Percentiles rank a stretch among this genome's conserved stretches.
phyloP scores from a whole-genome alignment of 2,888 invertebrate species.

The Drosophila quinaria region DNA sequence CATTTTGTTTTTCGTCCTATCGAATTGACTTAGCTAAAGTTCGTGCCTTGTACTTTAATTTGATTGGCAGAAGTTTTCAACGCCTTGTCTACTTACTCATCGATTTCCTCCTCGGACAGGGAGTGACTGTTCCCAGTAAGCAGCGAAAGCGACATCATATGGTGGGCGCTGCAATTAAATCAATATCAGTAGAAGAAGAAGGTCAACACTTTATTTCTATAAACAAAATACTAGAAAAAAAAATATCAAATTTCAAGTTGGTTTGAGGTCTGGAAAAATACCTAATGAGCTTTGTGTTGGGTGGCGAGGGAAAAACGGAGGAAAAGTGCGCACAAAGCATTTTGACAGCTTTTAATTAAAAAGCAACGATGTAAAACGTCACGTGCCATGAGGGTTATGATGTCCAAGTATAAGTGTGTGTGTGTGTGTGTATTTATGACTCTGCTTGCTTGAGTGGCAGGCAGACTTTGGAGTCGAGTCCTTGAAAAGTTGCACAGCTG shows the following conservation, averaged over 20 bases:
- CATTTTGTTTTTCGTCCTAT: too few relatives aligned
- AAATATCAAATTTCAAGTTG: constrained; percentile 6
- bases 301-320: constrained; percentile 5
- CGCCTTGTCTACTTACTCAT: constrained; percentile 88
- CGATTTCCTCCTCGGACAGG: constrained; percentile 89
- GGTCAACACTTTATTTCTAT: constrained; percentile 1
- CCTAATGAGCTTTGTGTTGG: constrained; percentile 43
- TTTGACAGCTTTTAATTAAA: constrained; percentile 81
- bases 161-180: constrained; percentile 60
- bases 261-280: constrained; percentile 1
- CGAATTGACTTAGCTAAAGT: constrained; percentile 46
- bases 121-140: constrained; percentile 85
- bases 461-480: constrained; percentile 34
- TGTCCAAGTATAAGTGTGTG: not conserved
- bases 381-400: constrained; percentile 50
- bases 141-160: constrained; percentile 81
- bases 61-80: constrained; percentile 20
- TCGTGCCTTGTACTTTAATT: constrained; percentile 45
- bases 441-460: constrained; percentile 25
- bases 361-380: constrained; percentile 60
- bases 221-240: not conserved
- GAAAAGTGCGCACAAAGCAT: constrained; percentile 55
- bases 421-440: constrained; percentile 15
- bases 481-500: constrained; percentile 58
- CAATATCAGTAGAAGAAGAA: not conserved